Conservation (phyloP, 2,113 vertebrate genomes). For the Coracopsis vasa region DNA sequence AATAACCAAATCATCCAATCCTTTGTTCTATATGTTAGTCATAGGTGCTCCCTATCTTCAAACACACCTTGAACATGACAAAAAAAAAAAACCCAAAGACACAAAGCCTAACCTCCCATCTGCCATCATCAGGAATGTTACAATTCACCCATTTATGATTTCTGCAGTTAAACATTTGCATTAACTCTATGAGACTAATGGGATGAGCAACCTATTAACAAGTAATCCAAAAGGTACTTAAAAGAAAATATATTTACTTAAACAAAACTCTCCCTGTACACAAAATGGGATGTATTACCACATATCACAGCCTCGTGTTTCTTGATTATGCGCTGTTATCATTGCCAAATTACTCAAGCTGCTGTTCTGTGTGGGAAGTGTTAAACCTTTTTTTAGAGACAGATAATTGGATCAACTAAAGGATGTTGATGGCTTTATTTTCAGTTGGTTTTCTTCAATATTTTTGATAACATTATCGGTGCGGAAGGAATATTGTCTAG, state of each 20-base stretch:
- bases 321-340: slow-evolving; percentile 65
- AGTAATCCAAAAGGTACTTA: background rate
- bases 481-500: background rate
- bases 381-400: slow-evolving; percentile 70
- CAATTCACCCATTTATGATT: background rate
- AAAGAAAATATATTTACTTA: background rate
- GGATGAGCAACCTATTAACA: background rate
- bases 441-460: slow-evolving; percentile 43
- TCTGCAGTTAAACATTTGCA: background rate
- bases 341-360: slow-evolving; percentile 60
- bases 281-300: slow-evolving; percentile 39
- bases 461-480: background rate
- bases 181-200: background rate
- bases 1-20: background rate
- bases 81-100: background rate
- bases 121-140: background rate
- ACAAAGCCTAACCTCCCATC: background rate
- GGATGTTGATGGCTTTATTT: slow-evolving; percentile 66
- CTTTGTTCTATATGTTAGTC: background rate
- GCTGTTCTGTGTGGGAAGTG: slow-evolving; percentile 71
- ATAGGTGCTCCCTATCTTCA: background rate
- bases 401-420: slow-evolving; percentile 67
- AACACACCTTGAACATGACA: background rate
- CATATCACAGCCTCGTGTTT: background rate
- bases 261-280: background rate